phyloP scores from a whole-genome alignment of 2,888 invertebrate genomes.

The Andrena trimmerana region DNA sequence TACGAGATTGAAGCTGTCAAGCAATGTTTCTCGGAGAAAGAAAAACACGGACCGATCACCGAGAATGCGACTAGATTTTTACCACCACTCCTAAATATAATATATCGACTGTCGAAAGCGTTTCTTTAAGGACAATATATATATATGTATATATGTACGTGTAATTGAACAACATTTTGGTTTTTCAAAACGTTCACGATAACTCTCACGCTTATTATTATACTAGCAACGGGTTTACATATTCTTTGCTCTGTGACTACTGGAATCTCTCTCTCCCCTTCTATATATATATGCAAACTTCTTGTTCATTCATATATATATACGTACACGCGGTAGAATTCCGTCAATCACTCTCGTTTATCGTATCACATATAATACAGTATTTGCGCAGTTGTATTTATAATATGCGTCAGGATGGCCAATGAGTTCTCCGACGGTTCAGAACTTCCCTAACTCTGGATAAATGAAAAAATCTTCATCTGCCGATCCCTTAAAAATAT shows the following conservation, averaged over 20 bases:
- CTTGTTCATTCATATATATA: constrained; percentile 37
- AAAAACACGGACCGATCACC: constrained; percentile 56
- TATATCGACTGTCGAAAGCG: constrained; percentile 63
- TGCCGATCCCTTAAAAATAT: background rate
- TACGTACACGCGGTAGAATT: constrained; percentile 59
- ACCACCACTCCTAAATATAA: constrained; percentile 51
- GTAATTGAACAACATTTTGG: constrained; percentile 84
- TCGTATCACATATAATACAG: constrained; percentile 63
- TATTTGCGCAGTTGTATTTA: constrained; percentile 61
- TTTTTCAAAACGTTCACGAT: constrained; percentile 81
- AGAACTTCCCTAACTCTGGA: background rate
- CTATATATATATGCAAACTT: constrained; percentile 54
- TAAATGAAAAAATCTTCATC: background rate
- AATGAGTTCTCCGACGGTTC: constrained; percentile 13
- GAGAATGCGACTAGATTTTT: constrained; percentile 69
- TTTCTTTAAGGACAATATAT: constrained; percentile 57
- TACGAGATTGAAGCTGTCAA: constrained; percentile 5
- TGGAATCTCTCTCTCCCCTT: constrained; percentile 42
- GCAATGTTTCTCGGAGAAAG: constrained; percentile 12
- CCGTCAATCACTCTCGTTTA: constrained; percentile 44
- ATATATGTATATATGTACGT: constrained; percentile 65
- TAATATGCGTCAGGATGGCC: constrained; percentile 50
- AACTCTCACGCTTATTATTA: constrained; percentile 73
- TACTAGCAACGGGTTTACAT: constrained; percentile 69
- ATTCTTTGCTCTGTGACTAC: constrained; percentile 70